phyloP scores from a whole-genome alignment of 2,888 invertebrate genomes.

The Lithodes maja region DNA sequence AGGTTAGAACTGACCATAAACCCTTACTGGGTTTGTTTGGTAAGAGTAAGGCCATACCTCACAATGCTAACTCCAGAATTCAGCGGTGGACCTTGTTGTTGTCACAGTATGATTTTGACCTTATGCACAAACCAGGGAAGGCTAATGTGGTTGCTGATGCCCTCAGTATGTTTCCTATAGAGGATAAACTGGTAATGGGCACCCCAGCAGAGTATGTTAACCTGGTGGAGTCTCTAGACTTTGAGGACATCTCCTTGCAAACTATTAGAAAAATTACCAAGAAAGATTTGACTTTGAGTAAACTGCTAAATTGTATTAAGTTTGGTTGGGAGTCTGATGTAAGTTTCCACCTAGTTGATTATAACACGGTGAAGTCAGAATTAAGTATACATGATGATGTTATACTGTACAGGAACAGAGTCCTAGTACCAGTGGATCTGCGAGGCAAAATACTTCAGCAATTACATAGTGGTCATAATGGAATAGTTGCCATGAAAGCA shows the following conservation, averaged over 20 bases:
- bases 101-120: constrained; percentile 22
- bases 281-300: too few relatives aligned
- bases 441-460: too few relatives aligned
- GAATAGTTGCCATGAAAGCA: too few relatives aligned
- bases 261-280: too few relatives aligned
- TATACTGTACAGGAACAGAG: background rate
- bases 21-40: constrained; percentile 17
- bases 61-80: constrained; percentile 9
- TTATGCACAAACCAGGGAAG: constrained; percentile 27
- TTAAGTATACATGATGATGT: constrained; percentile 1
- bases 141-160: constrained; percentile 22
- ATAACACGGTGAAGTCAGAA: background rate
- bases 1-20: constrained; percentile 14
- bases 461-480: too few relatives aligned
- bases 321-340: too few relatives aligned
- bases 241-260: too few relatives aligned
- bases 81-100: background rate
- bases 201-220: too few relatives aligned
- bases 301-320: too few relatives aligned
- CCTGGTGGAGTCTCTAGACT: too few relatives aligned
- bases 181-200: background rate
- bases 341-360: too few relatives aligned
- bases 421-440: too few relatives aligned
- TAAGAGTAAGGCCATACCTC: background rate
- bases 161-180: background rate